A percentile compares a stretch with the other conserved stretches of the same genome.
phyloP scores from a whole-genome alignment of 2,797 vertebrate genomes.

The Cirrhinus molitorella region DNA sequence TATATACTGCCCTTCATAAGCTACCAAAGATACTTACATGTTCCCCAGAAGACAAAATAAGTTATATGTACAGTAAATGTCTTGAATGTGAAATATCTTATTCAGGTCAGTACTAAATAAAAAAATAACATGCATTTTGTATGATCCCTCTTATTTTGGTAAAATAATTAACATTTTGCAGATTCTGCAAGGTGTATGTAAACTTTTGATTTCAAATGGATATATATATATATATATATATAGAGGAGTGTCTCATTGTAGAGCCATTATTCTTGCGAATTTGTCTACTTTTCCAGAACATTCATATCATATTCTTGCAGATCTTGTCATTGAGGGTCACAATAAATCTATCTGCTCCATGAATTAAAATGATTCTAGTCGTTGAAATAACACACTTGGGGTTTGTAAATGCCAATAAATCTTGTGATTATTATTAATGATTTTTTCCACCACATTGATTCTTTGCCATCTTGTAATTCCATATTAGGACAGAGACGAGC shows the following conservation, averaged over 20 bases:
- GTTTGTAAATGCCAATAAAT: slow-evolving; percentile 77
- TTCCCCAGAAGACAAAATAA: too few species aligned
- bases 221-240: too few species aligned
- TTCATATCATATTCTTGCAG: slow-evolving; percentile 1
- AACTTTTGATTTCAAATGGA: too few species aligned
- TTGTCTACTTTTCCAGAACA: background rate
- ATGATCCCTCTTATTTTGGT: too few species aligned
- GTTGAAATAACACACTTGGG: slow-evolving; percentile 61
- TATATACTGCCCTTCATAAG: too few species aligned
- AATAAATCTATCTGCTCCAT: slow-evolving; percentile 72
- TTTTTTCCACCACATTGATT: slow-evolving; percentile 74
- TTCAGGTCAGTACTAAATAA: too few species aligned
- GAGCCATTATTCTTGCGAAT: background rate
- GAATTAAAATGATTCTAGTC: slow-evolving; percentile 29
- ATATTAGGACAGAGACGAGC: slow-evolving; percentile 51
- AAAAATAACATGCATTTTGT: too few species aligned
- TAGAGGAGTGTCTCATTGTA: background rate
- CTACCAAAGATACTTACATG: too few species aligned
- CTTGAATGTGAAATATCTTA: too few species aligned
- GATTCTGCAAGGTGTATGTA: too few species aligned
- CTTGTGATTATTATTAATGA: slow-evolving; percentile 81
- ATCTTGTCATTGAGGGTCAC: slow-evolving; percentile 53
- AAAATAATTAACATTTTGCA: too few species aligned
- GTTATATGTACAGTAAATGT: too few species aligned
- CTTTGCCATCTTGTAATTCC: slow-evolving; percentile 66